A percentile compares a stretch with the other conserved stretches of the same genome.
These are phyloP conservation scores for Blastobasis lacticolella DNA, from an alignment of 2,888 invertebrate species.

Conservation along the genomic window DNA sequence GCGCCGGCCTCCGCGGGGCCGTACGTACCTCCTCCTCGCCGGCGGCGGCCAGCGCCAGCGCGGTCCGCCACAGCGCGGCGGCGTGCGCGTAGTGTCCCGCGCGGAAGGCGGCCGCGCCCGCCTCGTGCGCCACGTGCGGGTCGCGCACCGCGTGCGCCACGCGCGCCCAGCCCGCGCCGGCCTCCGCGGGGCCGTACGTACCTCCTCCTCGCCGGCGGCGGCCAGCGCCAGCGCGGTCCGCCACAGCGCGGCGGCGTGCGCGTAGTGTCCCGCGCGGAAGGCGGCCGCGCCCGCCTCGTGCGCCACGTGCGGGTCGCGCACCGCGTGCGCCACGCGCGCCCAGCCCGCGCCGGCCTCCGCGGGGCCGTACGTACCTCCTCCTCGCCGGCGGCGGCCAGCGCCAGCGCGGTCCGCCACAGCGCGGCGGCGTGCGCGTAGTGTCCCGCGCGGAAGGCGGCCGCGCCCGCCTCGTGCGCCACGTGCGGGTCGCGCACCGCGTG, in stretches of 20 bases:
- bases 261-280: constrained; percentile 79
- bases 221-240: constrained; percentile 79
- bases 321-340: constrained; percentile 21
- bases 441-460: constrained; percentile 84
- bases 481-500: constrained; percentile 30
- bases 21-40: constrained; percentile 9
- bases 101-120: constrained; percentile 94
- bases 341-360: neutral
- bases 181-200: neutral
- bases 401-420: constrained; percentile 87
- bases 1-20: too few relatives aligned
- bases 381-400: constrained; percentile 10
- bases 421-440: constrained; percentile 69
- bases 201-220: constrained; percentile 8
- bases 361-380: neutral
- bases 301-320: constrained; percentile 60
- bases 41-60: constrained; percentile 31
- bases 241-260: constrained; percentile 71
- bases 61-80: constrained; percentile 84
- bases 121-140: constrained; percentile 85
- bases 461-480: constrained; percentile 94
- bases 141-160: constrained; percentile 26
- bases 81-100: constrained; percentile 68
- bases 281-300: constrained; percentile 98
- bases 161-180: neutral